A percentile compares a stretch with the other conserved stretches of the same genome.
Evolutionary conservation across 1,140 invertebrate species (phyloP).

Genomic region (Eulimnadia texana): DNA sequence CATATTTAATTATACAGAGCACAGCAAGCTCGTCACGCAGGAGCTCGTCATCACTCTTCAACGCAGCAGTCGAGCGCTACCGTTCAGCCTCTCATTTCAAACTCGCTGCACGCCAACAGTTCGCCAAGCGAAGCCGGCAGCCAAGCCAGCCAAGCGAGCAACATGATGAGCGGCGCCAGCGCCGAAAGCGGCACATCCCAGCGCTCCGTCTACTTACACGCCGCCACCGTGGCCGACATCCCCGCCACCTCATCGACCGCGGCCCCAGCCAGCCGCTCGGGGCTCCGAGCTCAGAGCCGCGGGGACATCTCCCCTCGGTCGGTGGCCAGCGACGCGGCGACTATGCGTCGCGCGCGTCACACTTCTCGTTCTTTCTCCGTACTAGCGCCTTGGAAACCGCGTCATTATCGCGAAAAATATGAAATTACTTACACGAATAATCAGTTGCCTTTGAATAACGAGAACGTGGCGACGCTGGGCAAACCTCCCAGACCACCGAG

Average conservation of each 20-base stretch:
- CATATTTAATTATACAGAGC: no score
- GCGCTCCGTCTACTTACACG: conserved; percentile 61
- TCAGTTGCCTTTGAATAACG: conserved; percentile 14
- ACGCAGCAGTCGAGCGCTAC: conserved; percentile 2
- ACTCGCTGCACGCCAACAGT: conserved; percentile 13
- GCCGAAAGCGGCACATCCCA: conserved; percentile 39
- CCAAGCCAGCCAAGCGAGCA: conserved; percentile 32
- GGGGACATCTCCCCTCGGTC: conserved; percentile 43
- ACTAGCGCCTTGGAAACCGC: conserved; percentile 64
- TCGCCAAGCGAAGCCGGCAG: conserved; percentile 21
- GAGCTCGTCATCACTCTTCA: no score
- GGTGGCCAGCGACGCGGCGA: conserved; percentile 32
- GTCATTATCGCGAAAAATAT: conserved; percentile 49
- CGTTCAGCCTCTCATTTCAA: no score
- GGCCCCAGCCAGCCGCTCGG: conserved; percentile 27
- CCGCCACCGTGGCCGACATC: conserved; percentile 62
- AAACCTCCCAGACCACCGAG: conserved; percentile 19
- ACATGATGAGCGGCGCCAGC: conserved; percentile 34
- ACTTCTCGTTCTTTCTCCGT: conserved; percentile 69
- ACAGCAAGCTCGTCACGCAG: no score
- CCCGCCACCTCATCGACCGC: no score
- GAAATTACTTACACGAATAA: conserved; percentile 54
- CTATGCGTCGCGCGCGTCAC: conserved; percentile 34
- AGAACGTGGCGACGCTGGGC: conserved; percentile 10
- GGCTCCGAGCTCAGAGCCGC: conserved; percentile 38